Conservation (phyloP, 2,888 invertebrate species). For the Harmothoe impar region DNA sequence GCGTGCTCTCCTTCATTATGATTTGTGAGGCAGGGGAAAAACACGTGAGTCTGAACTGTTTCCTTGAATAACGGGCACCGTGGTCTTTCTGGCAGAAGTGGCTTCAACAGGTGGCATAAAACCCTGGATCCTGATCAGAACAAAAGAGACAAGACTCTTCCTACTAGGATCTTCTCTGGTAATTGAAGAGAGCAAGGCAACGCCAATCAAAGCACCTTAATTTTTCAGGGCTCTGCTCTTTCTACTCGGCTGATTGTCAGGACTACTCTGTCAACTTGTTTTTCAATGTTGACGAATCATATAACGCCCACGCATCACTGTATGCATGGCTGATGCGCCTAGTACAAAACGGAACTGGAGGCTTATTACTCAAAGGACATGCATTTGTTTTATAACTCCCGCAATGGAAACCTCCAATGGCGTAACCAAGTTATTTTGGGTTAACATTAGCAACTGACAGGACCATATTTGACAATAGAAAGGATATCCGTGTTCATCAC, state of each 20-base stretch:
- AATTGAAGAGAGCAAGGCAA: neutral
- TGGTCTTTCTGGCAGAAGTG: neutral
- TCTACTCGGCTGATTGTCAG: neutral
- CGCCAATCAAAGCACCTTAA: neutral
- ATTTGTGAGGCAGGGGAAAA: neutral
- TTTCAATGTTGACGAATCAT: neutral
- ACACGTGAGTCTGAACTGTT: neutral
- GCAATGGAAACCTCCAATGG: too few species aligned
- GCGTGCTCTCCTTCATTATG: neutral
- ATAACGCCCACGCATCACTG: too few species aligned
- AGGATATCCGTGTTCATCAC: too few species aligned
- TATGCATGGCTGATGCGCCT: too few species aligned
- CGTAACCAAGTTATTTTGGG: too few species aligned
- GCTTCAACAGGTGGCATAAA: neutral
- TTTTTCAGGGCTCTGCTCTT: neutral
- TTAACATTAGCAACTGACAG: too few species aligned
- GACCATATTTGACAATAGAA: too few species aligned
- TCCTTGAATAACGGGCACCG: neutral
- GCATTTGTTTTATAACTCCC: too few species aligned
- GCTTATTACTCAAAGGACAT: too few species aligned
- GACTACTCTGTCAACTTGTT: neutral
- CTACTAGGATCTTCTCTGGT: neutral
- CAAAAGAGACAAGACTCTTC: neutral
- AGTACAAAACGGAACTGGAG: too few species aligned
- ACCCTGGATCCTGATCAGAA: slow-evolving; percentile 12